These are phyloP conservation scores for Lepisosteus osseus DNA, from an alignment of 2,113 vertebrate species.

Conservation along the genomic window DNA sequence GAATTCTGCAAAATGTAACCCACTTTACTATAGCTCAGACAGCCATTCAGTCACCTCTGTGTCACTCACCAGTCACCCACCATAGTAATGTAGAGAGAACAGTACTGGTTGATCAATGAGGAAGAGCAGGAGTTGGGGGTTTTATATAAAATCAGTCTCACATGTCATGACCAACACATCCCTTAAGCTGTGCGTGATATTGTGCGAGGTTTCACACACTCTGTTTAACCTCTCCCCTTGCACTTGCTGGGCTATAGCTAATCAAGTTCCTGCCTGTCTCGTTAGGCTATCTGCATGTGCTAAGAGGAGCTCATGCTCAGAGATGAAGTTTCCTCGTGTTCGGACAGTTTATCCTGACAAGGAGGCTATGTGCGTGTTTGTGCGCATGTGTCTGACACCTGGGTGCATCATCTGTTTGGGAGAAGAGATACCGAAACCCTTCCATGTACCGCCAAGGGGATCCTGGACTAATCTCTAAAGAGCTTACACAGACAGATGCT, in stretches of 20 bases:
- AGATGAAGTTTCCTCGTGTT: not conserved
- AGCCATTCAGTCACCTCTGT: not conserved
- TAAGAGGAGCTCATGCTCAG: not conserved
- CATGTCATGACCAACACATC: no score
- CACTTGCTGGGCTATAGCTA: not conserved
- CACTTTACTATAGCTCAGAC: not conserved
- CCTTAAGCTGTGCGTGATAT: not conserved
- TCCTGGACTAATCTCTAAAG: not conserved
- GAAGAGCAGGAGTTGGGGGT: no score
- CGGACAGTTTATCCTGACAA: not conserved
- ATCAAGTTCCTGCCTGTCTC: not conserved
- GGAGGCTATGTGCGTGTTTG: not conserved
- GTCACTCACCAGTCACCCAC: no score
- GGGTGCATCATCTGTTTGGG: not conserved
- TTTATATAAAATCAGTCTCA: no score
- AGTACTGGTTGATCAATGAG: no score
- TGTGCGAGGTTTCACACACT: not conserved
- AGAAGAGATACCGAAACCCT: not conserved
- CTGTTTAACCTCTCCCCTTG: not conserved
- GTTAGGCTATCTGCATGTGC: constrained; percentile 13
- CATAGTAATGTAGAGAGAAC: no score
- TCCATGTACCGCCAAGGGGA: not conserved
- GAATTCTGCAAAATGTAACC: no score
- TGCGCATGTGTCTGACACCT: not conserved
- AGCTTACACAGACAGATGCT: no score